Percentiles rank a stretch among this genome's conserved stretches.
These are phyloP conservation scores for Merluccius polli DNA, from an alignment of 2,797 vertebrate species.

Conservation along the genomic window DNA sequence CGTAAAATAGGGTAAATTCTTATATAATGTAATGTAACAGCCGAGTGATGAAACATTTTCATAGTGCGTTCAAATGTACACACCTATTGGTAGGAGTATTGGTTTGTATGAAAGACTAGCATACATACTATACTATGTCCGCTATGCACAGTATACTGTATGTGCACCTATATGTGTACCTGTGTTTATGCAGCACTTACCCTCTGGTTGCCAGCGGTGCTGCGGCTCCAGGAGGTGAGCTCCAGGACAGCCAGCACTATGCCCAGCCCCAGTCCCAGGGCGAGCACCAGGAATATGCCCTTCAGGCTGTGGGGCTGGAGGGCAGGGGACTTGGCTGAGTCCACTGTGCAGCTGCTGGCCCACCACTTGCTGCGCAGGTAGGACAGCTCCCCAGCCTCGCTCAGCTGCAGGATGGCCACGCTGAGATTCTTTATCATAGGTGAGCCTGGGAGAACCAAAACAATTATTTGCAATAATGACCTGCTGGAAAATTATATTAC, in stretches of 20 bases:
- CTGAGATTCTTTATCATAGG: constrained; percentile 79
- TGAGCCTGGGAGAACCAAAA: constrained; percentile 65
- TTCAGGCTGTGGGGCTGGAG: constrained; percentile 74
- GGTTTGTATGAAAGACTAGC: not conserved
- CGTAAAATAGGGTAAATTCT: not conserved
- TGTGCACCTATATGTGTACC: too few species aligned
- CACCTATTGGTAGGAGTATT: not conserved
- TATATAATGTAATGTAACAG: not conserved
- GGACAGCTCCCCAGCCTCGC: constrained; percentile 78
- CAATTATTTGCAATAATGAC: too few species aligned
- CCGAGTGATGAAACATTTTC: not conserved
- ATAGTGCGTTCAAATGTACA: not conserved
- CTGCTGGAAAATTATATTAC: too few species aligned
- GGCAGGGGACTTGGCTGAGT: constrained; percentile 58
- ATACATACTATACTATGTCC: not conserved
- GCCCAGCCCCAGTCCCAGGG: constrained; percentile 76
- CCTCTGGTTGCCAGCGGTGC: constrained; percentile 71
- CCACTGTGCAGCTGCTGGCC: constrained; percentile 77
- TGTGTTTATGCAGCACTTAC: constrained; percentile 39
- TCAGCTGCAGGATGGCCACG: constrained; percentile 79
- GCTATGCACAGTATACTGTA: not conserved
- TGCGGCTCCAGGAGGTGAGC: constrained; percentile 76
- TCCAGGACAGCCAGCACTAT: constrained; percentile 76
- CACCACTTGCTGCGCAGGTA: constrained; percentile 86
- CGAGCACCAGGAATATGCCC: constrained; percentile 82